These are phyloP conservation scores for Phoenicopterus ruber DNA, from an alignment of 2,113 vertebrate species.

Conservation along the genomic window DNA sequence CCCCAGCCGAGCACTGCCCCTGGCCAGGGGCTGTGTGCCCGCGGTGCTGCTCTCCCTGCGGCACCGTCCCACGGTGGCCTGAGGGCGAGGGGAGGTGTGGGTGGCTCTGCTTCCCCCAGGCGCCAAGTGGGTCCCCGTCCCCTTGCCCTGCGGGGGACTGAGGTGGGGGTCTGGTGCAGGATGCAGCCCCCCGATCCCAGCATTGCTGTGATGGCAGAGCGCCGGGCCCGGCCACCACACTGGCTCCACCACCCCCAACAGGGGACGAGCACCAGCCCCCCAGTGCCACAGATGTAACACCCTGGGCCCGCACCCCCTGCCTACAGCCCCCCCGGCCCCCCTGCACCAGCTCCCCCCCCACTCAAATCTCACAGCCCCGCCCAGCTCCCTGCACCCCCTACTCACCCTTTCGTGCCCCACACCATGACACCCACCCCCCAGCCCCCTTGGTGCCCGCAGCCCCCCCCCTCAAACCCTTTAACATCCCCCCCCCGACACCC, in stretches of 20 bases:
- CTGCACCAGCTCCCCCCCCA: background rate
- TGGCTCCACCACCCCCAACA: background rate
- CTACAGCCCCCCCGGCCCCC: background rate
- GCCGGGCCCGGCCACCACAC: fast-evolving
- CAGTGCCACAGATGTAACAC: fast-evolving
- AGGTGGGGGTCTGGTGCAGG: too few species aligned
- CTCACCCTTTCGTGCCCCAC: too few species aligned
- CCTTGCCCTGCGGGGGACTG: fast-evolving
- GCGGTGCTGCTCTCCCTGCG: fast-evolving
- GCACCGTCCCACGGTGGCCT: fast-evolving
- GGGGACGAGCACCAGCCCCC: background rate
- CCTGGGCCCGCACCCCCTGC: background rate
- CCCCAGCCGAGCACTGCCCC: background rate
- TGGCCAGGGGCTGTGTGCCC: too few species aligned
- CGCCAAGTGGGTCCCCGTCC: fast-evolving
- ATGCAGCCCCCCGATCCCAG: background rate
- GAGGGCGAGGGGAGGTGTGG: background rate
- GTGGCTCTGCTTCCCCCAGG: background rate
- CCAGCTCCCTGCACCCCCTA: too few species aligned
- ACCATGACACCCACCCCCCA: too few species aligned
- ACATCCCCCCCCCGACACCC: too few species aligned
- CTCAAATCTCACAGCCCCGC: background rate
- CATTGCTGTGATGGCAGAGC: background rate
- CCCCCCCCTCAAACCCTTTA: too few species aligned
- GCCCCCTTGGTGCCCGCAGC: too few species aligned